phyloP scores from a whole-genome alignment of 1,140 invertebrate species.

The Neomicropteryx cornuta region DNA sequence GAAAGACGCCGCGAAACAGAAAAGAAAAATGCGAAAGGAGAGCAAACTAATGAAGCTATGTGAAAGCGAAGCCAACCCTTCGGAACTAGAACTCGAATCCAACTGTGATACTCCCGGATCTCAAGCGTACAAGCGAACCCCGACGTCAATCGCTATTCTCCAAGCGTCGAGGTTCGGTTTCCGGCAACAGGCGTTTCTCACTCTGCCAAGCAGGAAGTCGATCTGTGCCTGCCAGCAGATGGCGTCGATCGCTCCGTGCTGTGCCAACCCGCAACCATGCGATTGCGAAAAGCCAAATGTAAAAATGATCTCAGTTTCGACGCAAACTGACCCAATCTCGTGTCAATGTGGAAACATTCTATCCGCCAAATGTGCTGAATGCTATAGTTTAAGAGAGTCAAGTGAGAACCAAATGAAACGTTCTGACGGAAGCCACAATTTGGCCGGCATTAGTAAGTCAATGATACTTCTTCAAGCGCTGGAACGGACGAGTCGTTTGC shows the following conservation, averaged over 20 bases:
- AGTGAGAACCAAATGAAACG: slow-evolving; percentile 21
- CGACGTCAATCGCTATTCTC: slow-evolving; percentile 37
- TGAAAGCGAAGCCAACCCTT: slow-evolving; percentile 20
- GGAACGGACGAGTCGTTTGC: slow-evolving; percentile 8
- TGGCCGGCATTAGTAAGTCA: slow-evolving; percentile 16
- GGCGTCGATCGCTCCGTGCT: slow-evolving; percentile 7
- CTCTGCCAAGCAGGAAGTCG: slow-evolving; percentile 25
- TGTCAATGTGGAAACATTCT: slow-evolving; percentile 29
- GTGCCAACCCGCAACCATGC: neutral
- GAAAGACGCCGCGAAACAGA: slow-evolving; percentile 37
- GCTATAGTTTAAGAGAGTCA: too few relatives aligned
- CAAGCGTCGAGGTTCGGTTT: slow-evolving; percentile 37
- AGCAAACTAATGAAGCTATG: slow-evolving; percentile 28
- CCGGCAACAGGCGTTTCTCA: slow-evolving; percentile 32
- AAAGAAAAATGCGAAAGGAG: slow-evolving; percentile 32
- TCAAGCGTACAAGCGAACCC: neutral
- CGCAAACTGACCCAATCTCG: slow-evolving; percentile 30
- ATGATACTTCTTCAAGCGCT: slow-evolving; percentile 12
- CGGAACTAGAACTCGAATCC: slow-evolving; percentile 22
- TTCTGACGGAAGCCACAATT: slow-evolving; percentile 29
- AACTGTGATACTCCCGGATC: neutral
- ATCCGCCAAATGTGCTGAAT: slow-evolving; percentile 21
- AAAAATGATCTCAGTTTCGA: slow-evolving; percentile 27
- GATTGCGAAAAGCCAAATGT: slow-evolving; percentile 18
- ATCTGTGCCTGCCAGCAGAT: slow-evolving; percentile 9